Percentiles rank a stretch among this genome's conserved stretches.
Conservation (phyloP, 2,888 invertebrate species). For the Parascotia fuliginaria region DNA sequence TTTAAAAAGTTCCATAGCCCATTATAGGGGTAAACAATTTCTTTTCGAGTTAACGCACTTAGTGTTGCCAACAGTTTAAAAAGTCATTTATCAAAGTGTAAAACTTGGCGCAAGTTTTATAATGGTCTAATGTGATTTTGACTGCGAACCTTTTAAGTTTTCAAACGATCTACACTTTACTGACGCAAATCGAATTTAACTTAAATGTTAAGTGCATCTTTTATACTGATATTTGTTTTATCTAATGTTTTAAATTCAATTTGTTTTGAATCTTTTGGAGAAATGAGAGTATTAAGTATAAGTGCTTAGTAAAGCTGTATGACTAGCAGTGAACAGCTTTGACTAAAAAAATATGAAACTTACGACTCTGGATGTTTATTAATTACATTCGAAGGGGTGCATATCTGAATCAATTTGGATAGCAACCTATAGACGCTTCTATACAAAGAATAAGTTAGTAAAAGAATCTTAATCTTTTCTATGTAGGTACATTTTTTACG, state of each 20-base stretch:
- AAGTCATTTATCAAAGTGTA: constrained; percentile 70
- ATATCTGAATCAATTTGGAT: no score
- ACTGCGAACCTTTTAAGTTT: constrained; percentile 72
- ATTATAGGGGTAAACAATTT: constrained; percentile 31
- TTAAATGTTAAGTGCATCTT: constrained; percentile 40
- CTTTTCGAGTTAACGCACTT: constrained; percentile 50
- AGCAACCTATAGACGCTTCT: no score
- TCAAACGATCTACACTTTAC: constrained; percentile 51
- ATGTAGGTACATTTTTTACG: no score
- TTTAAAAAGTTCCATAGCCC: constrained; percentile 13
- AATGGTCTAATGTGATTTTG: constrained; percentile 72
- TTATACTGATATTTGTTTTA: constrained; percentile 6
- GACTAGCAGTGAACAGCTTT: no score
- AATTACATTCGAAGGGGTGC: no score
- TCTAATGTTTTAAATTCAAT: background rate
- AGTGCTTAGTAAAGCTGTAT: no score
- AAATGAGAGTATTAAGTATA: no score
- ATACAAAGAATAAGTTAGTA: no score
- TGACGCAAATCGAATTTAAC: constrained; percentile 61
- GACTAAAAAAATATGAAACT: no score
- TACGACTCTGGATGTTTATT: no score
- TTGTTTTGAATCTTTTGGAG: background rate
- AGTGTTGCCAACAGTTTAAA: constrained; percentile 78
- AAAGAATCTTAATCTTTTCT: no score
- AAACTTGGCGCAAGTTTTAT: constrained; percentile 65